These are phyloP conservation scores for Cricetomys ansorgei DNA, from an alignment of 2,113 vertebrate genomes.

Conservation along the genomic window DNA sequence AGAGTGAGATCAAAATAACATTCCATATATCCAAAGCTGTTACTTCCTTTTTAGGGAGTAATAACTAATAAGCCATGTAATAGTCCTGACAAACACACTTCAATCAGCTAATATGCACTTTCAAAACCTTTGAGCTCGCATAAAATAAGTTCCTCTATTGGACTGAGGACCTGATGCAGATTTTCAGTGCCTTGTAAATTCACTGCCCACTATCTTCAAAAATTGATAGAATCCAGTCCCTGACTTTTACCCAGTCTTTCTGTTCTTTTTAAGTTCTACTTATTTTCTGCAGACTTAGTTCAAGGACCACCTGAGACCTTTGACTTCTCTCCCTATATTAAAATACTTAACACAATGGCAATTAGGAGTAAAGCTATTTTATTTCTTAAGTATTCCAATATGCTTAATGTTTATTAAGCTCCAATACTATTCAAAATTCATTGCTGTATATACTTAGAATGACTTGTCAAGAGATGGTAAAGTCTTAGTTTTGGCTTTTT, in stretches of 20 bases:
- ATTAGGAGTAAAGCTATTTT: background rate
- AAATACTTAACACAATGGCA: background rate
- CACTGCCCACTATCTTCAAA: background rate
- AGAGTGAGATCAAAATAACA: background rate
- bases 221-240: background rate
- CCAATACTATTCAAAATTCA: background rate
- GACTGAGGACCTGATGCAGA: background rate
- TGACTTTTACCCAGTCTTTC: background rate
- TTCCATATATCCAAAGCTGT: background rate
- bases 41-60: background rate
- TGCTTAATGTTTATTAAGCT: background rate
- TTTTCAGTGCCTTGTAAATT: background rate
- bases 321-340: background rate
- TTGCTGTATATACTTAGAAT: background rate
- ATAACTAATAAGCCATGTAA: background rate
- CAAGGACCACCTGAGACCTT: background rate
- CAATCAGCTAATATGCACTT: background rate
- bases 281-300: background rate
- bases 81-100: background rate
- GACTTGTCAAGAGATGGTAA: background rate
- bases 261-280: background rate
- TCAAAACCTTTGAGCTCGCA: background rate
- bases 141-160: background rate
- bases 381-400: background rate
- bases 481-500: background rate